Conservation (phyloP, 1,140 invertebrate genomes). For the Forficula auricularia region DNA sequence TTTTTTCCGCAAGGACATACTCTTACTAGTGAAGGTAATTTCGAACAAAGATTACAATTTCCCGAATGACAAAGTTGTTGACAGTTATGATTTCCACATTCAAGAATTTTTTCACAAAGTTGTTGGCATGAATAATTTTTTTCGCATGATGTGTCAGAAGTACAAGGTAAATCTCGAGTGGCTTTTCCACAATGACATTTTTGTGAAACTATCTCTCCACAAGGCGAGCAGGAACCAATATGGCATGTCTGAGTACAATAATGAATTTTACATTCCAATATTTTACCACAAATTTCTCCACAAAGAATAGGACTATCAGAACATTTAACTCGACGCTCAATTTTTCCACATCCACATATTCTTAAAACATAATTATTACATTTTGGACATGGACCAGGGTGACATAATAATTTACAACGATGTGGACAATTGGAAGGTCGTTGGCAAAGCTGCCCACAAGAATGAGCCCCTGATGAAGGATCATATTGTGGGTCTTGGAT, state of each 20-base stretch:
- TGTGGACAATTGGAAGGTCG: slow-evolving; percentile 48
- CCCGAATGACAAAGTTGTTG: slow-evolving; percentile 50
- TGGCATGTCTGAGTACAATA: slow-evolving; percentile 37
- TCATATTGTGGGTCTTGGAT: slow-evolving; percentile 39
- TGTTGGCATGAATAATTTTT: slow-evolving; percentile 42
- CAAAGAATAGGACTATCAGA: slow-evolving; percentile 52
- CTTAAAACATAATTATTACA: slow-evolving; percentile 43
- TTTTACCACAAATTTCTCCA: slow-evolving; percentile 46
- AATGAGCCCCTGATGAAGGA: slow-evolving; percentile 32
- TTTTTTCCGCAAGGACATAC: slow-evolving; percentile 77
- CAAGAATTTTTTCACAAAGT: slow-evolving; percentile 44
- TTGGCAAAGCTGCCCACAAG: slow-evolving; percentile 69
- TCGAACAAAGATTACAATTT: slow-evolving; percentile 34
- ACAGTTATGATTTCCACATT: slow-evolving; percentile 66
- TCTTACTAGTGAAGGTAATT: slow-evolving; percentile 41
- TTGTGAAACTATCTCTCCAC: slow-evolving; percentile 36
- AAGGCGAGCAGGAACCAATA: slow-evolving; percentile 29
- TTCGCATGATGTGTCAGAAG: slow-evolving; percentile 24
- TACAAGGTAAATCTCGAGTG: slow-evolving; percentile 33
- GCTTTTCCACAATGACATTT: slow-evolving; percentile 42
- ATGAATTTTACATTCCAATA: slow-evolving; percentile 49
- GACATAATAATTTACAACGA: slow-evolving; percentile 71
- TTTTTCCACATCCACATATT: slow-evolving; percentile 55
- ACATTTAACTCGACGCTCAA: slow-evolving; percentile 48
- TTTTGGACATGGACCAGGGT: slow-evolving; percentile 75